Evolutionary conservation across 2,113 vertebrate species (phyloP), one percentile per base, ranked within the genome.

Genomic region (Rissa tridactyla): DNA sequence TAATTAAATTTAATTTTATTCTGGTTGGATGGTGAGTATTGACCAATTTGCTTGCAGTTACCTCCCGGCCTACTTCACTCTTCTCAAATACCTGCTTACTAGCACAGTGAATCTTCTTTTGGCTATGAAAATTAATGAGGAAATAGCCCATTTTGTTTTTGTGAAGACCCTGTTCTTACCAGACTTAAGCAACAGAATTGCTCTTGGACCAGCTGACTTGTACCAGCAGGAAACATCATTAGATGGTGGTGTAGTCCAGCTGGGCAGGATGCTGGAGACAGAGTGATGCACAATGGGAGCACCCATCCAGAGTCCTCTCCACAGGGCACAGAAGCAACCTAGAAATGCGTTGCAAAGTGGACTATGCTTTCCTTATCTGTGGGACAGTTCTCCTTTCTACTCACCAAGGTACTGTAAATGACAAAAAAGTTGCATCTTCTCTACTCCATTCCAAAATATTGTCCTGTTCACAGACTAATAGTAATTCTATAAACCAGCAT

Each of bases 1-100:
- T 86, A 77, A 96, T 81, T 86, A 81, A 70, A 88, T 83, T 86
- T 73, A 27, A 93, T 93, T 92, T 95, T 81, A 84, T 90, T 92
- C 64, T 78, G 42, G 8, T 52, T 81, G 58, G 81, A 86, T 18
- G 3, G 65, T 52, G 32, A 88, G 38, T 81, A 86, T 55, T 78
- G 80, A 92, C 60, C 65, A 81, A 52, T 87, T 93, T 86, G 29
- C 73, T 88, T 82, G 80, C 47, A 68, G 64, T 88, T 86, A 62
- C 46, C 72, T 75, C 62, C 47, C 68, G 52, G 86, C 21, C 60
- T 83, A 60, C 83, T 96, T 92, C 49, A 86, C 26, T 70, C 10
- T 55, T 77, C 78, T 85, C 57, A 77, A 66, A 54, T 30, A 20
- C 15, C 29, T 85, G 16, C 34, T 84, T 18, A 40, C n/a, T 12